Conservation (phyloP, 1,140 invertebrate species). For the Agrilus planipennis region DNA sequence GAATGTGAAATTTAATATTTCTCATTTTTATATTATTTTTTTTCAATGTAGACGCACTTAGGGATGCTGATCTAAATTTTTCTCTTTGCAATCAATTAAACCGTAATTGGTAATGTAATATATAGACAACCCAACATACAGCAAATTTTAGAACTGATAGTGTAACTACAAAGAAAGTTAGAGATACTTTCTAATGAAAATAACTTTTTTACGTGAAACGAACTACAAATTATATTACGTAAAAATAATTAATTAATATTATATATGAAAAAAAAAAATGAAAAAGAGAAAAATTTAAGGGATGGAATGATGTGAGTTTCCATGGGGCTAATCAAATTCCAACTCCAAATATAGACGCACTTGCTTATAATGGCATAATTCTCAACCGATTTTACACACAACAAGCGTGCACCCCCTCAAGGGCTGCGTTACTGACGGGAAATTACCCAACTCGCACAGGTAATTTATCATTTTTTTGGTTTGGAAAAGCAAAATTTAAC, state of each 20-base stretch:
- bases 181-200: too few species aligned
- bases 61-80: too few species aligned
- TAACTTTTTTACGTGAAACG: conserved; percentile 16
- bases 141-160: conserved; percentile 44
- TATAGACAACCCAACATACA: conserved; percentile 38
- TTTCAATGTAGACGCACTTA: too few species aligned
- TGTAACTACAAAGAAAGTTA: too few species aligned
- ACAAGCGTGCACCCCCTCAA: conserved; percentile 62
- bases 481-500: neutral
- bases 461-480: conserved; percentile 38
- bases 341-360: conserved; percentile 69
- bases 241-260: conserved; percentile 6
- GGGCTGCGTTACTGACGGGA: conserved; percentile 63
- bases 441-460: conserved; percentile 69
- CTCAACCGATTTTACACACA: conserved; percentile 58
- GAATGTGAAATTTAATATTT: too few species aligned
- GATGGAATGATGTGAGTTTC: conserved; percentile 78
- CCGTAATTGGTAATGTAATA: neutral
- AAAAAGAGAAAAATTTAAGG: conserved; percentile 41
- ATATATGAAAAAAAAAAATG: neutral
- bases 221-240: conserved; percentile 1
- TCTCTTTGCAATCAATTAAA: too few species aligned
- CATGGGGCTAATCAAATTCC: conserved; percentile 69
- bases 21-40: too few species aligned
- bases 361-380: conserved; percentile 61